These are phyloP conservation scores for Odontocolon sp. DNA, from an alignment of 2,888 invertebrate genomes.

Conservation along the genomic window DNA sequence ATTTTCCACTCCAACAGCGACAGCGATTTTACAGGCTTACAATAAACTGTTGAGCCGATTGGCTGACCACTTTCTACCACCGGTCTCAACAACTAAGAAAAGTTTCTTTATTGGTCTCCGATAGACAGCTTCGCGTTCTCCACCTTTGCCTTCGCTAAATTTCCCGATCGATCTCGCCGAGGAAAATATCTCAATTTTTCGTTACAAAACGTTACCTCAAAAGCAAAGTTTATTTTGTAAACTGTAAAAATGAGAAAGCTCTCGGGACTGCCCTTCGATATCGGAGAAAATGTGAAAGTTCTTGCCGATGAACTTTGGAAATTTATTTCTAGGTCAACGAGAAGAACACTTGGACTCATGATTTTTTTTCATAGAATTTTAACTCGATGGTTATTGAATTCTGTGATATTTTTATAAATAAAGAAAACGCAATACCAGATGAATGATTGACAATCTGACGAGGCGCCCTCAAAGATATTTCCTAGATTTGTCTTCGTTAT, in stretches of 20 bases:
- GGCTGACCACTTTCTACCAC: slow-evolving; percentile 79
- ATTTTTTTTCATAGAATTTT: too few species aligned
- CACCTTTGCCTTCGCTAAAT: neutral
- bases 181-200: neutral
- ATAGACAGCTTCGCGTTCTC: neutral
- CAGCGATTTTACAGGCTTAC: slow-evolving; percentile 61
- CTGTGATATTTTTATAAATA: too few species aligned
- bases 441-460: too few species aligned
- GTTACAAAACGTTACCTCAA: too few species aligned
- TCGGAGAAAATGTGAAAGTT: slow-evolving; percentile 47
- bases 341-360: too few species aligned
- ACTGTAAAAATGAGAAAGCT: too few species aligned
- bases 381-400: too few species aligned
- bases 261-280: neutral
- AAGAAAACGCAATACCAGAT: too few species aligned
- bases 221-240: too few species aligned
- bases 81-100: slow-evolving; percentile 64
- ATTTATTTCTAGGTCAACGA: slow-evolving; percentile 46
- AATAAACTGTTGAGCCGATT: slow-evolving; percentile 70
- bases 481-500: too few species aligned
- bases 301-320: slow-evolving; percentile 34
- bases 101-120: slow-evolving; percentile 61
- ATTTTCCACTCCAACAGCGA: slow-evolving; percentile 23
- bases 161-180: neutral
- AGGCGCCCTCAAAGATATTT: too few species aligned